Evolutionary conservation across 2,797 vertebrate genomes (phyloP), one percentile per base, ranked within the genome.

Genomic region (Simalia tracyae): DNA sequence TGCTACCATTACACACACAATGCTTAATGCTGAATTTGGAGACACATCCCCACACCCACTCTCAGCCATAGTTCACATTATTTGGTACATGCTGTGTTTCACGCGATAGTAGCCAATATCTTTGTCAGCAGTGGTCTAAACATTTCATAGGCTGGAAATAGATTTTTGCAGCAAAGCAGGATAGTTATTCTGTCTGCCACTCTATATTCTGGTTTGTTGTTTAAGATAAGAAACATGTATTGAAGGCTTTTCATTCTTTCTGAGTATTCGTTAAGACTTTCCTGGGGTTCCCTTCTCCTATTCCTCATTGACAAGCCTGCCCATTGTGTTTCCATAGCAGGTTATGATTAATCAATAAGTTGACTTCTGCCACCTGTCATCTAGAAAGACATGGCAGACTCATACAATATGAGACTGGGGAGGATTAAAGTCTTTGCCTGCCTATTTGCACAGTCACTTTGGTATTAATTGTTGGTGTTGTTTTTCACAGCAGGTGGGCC

Each of bases 301-400:
- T 72, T 61, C 94, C 92, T 85, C 57, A 84, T 90, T 94, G 56
- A 90, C 89, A 94, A 93, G 68, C 94, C 87, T 0, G 0, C 11
- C 66, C 63, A 59, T 92, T 93, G 56, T 93, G 90, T 93, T 93
- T 54, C 86, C 88, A 92, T 22, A 88, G 31, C 91, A 36, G 15
- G 95, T 94, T 88, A 17, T 86, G 92, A 81, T 93, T 95, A 90
- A 91, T 96, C 87, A 90, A 92, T 95, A 95, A 88, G 76, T 57
- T 93, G 86, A 93, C 60, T 96, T 92, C 91, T 0, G 7, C 11
- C 72, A 93, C 90, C 94, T 94, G 86, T 94, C 93, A 93, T 28
- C 85, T 17, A 86, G 24, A 94, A 36, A 89, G 76, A 92, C 88
- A 28, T 7, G 94, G 84, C 42, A 89, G 36, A 91, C 22, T 3